These are phyloP conservation scores for Reinhardtius hippoglossoides DNA, from an alignment of 2,113 vertebrate species.

Conservation along the genomic window DNA sequence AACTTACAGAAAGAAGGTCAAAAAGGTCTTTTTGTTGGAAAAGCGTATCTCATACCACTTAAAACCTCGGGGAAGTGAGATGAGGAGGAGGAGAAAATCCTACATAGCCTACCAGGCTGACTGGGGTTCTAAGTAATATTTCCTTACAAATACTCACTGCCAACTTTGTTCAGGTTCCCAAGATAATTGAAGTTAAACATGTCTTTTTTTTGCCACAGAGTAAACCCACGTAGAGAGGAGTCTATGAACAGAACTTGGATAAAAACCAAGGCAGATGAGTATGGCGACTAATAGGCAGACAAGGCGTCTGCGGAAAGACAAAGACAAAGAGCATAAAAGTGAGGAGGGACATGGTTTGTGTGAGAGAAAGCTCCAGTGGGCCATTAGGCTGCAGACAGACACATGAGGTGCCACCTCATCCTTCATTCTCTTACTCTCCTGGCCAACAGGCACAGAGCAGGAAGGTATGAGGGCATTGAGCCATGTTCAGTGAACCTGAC, in stretches of 20 bases:
- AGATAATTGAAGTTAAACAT: constrained; percentile 55
- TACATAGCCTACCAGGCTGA: constrained; percentile 23
- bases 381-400: constrained; percentile 75
- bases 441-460: constrained; percentile 49
- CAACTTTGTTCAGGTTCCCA: constrained; percentile 53
- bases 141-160: constrained; percentile 40
- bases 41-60: constrained; percentile 52
- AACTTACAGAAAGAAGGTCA: constrained; percentile 64
- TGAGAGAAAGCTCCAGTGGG: constrained; percentile 55
- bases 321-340: constrained; percentile 41
- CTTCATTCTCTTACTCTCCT: constrained; percentile 62
- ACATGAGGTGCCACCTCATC: constrained; percentile 71
- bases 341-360: constrained; percentile 8
- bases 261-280: constrained; percentile 33
- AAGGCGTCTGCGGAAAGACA: constrained; percentile 14
- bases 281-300: constrained; percentile 27
- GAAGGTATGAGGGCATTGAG: constrained; percentile 55
- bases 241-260: constrained; percentile 38
- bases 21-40: constrained; percentile 62
- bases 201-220: constrained; percentile 37
- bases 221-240: constrained; percentile 22
- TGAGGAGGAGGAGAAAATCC: constrained; percentile 49
- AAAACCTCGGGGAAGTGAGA: constrained; percentile 61
- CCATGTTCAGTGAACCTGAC: constrained; percentile 71
- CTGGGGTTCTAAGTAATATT: constrained; percentile 56